phyloP scores from a whole-genome alignment of 1,140 invertebrate genomes.

The Metaphire vulgaris region DNA sequence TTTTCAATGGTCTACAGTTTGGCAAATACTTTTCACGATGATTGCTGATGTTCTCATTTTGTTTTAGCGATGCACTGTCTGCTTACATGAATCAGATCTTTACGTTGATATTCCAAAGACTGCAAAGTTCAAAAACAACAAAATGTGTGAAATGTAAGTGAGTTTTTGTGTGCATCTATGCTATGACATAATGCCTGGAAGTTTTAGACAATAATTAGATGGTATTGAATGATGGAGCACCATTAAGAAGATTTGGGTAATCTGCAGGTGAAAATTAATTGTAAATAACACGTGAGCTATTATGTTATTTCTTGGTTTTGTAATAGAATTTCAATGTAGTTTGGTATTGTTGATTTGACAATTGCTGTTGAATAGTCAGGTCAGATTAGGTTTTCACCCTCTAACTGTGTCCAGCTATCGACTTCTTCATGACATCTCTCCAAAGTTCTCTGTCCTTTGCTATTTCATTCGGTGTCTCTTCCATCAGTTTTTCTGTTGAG shows the following conservation, averaged over 20 bases:
- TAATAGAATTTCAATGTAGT: too few relatives aligned
- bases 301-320: not conserved
- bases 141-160: constrained; percentile 74
- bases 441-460: too few relatives aligned
- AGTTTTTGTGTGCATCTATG: not conserved
- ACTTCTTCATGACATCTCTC: too few relatives aligned
- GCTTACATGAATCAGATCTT: constrained; percentile 82
- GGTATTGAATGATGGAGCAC: not conserved
- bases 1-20: too few relatives aligned
- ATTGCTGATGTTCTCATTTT: constrained; percentile 7
- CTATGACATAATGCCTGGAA: not conserved
- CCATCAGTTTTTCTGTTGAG: too few relatives aligned
- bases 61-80: constrained; percentile 57
- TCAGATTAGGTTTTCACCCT: too few relatives aligned
- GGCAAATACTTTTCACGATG: not conserved
- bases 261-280: not conserved
- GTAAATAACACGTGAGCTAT: not conserved
- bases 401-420: too few relatives aligned
- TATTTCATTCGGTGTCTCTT: too few relatives aligned
- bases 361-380: too few relatives aligned
- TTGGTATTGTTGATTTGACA: too few relatives aligned
- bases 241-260: too few relatives aligned
- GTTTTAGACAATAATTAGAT: not conserved
- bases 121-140: constrained; percentile 85
- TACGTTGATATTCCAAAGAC: constrained; percentile 78